Evolutionary conservation across 2,113 vertebrate species (phyloP).

Genomic region (Zosterops borbonicus): DNA sequence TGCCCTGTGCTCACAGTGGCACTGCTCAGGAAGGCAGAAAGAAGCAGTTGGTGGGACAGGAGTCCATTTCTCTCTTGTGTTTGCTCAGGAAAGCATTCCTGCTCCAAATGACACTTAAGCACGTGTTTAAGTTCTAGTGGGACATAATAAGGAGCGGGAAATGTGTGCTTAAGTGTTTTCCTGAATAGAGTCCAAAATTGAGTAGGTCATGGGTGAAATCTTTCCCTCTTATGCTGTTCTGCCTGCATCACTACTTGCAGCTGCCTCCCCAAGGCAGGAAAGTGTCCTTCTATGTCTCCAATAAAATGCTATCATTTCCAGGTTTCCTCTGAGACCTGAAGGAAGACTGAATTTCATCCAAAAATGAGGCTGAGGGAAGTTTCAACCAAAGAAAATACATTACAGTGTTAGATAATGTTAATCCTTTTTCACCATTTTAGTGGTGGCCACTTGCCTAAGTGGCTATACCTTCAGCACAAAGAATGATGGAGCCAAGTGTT

Average conservation of each 20-base stretch:
- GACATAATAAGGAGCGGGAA: not conserved
- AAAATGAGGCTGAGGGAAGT: not conserved
- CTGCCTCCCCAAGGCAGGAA: not conserved
- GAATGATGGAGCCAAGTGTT: not conserved
- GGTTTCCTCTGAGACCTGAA: not conserved
- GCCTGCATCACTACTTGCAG: not conserved
- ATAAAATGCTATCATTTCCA: not conserved
- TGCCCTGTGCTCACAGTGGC: not conserved
- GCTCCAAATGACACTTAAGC: not conserved
- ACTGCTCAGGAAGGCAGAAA: not conserved
- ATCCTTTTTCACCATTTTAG: not conserved
- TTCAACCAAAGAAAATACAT: not conserved
- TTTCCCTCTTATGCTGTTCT: not conserved
- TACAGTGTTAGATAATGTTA: not conserved
- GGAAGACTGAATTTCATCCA: not conserved
- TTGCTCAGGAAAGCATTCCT: not conserved
- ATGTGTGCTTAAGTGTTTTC: not conserved
- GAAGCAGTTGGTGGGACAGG: not conserved
- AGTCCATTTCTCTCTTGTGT: not conserved
- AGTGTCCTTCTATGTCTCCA: not conserved
- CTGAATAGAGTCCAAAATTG: not conserved
- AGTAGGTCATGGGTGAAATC: not conserved
- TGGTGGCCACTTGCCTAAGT: not conserved
- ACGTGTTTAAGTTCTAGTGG: not conserved
- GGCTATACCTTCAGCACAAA: not conserved